Evolutionary conservation across 2,888 invertebrate species (phyloP).

Genomic region (Myopa testacea): DNA sequence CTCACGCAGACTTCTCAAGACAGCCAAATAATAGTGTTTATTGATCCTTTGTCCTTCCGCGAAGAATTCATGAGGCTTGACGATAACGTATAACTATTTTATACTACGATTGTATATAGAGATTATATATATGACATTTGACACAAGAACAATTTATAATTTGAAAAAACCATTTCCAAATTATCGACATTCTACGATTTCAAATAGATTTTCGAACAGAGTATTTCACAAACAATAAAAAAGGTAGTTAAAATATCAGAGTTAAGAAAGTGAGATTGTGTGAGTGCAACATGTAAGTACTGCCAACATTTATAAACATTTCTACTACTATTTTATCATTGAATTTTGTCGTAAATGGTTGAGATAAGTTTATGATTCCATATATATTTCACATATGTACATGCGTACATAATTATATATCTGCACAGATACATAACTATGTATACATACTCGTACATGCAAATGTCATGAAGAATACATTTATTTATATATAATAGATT

Average conservation of each 20-base stretch:
- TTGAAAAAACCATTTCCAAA: too few species aligned
- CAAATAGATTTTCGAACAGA: neutral
- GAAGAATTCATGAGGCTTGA: too few species aligned
- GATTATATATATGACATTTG: too few species aligned
- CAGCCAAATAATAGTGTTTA: too few species aligned
- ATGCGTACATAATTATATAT: slow-evolving; percentile 9
- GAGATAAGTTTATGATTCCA: slow-evolving; percentile 55
- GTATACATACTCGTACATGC: slow-evolving; percentile 1
- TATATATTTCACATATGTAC: neutral
- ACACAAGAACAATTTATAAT: too few species aligned
- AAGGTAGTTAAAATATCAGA: neutral
- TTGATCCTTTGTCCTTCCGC: too few species aligned
- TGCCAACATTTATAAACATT: slow-evolving; percentile 58
- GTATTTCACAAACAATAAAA: neutral
- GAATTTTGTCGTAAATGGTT: slow-evolving; percentile 66
- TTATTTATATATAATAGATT: slow-evolving; percentile 17
- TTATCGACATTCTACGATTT: neutral
- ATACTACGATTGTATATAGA: too few species aligned
- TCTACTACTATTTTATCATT: slow-evolving; percentile 51
- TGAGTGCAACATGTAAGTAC: slow-evolving; percentile 61
- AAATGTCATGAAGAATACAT: neutral
- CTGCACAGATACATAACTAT: neutral
- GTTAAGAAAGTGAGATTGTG: slow-evolving; percentile 40
- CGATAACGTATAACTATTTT: too few species aligned
- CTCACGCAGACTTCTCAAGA: too few species aligned